phyloP scores from a whole-genome alignment of 1,140 invertebrate species.

The Eupeodes corollae region DNA sequence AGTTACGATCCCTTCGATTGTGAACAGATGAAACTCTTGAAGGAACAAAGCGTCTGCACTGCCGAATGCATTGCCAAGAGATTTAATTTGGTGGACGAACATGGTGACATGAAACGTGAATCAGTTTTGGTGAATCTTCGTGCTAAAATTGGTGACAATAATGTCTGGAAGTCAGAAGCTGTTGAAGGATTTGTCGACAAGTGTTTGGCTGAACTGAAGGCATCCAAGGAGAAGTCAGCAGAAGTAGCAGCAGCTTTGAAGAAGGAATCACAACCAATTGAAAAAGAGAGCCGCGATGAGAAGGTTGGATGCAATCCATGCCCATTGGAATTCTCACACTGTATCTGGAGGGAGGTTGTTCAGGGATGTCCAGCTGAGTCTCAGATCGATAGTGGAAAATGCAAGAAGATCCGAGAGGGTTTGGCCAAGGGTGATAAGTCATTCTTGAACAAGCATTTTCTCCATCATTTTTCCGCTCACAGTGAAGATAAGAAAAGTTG shows the following conservation, averaged over 20 bases:
- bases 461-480: background rate
- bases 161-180: conserved; percentile 1
- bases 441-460: conserved; percentile 7
- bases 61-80: conserved; percentile 6
- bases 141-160: background rate
- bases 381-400: conserved; percentile 5
- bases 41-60: conserved; percentile 7
- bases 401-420: conserved; percentile 7
- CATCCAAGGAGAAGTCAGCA: background rate
- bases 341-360: conserved; percentile 7
- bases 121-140: background rate
- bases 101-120: conserved; percentile 7
- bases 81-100: conserved; percentile 3
- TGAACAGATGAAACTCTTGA: conserved; percentile 7
- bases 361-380: conserved; percentile 8
- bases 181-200: conserved; percentile 7
- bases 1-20: conserved; percentile 9
- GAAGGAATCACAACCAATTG: background rate
- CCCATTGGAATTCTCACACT: conserved; percentile 6
- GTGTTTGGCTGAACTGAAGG: conserved; percentile 1
- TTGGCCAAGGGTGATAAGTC: background rate
- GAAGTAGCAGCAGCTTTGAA: background rate
- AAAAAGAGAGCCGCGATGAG: too few relatives aligned
- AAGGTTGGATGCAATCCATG: conserved; percentile 2
- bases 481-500: too few relatives aligned